Conservation (phyloP, 2,113 vertebrate genomes). For the Acrocephalus kingi region DNA sequence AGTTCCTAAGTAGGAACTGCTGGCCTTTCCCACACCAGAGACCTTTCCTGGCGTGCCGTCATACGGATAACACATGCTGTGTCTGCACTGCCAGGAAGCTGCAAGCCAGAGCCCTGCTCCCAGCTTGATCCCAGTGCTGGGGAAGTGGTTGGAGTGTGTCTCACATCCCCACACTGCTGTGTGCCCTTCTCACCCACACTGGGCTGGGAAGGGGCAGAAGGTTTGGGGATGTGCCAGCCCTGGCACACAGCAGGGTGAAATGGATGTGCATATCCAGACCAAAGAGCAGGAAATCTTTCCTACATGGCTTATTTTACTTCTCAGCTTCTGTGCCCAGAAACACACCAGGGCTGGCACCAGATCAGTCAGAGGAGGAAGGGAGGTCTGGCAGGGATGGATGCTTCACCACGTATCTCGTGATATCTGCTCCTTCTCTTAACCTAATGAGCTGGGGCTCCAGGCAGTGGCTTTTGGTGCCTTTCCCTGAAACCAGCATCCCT, state of each 20-base stretch:
- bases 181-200: not conserved
- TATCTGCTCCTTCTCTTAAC: not conserved
- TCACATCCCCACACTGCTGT: not conserved
- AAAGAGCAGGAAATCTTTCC: not conserved
- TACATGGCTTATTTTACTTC: not conserved
- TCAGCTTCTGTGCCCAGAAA: not conserved
- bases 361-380: not conserved
- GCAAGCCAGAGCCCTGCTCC: slow-evolving; percentile 18
- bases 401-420: not conserved
- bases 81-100: slow-evolving; percentile 38
- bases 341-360: not conserved
- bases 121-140: not conserved
- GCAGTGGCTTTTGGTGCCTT: not conserved
- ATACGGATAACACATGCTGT: slow-evolving; percentile 47
- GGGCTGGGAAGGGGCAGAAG: not conserved
- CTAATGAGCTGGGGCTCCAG: not conserved
- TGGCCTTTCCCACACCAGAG: slow-evolving; percentile 38
- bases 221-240: not conserved
- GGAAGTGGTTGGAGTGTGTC: not conserved
- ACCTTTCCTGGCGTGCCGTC: not conserved
- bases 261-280: not conserved
- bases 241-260: accelerated
- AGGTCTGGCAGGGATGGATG: not conserved
- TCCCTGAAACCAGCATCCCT: not conserved
- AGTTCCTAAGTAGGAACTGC: not conserved